Evolutionary conservation across 2,888 invertebrate genomes (phyloP).

Genomic region (Galeopsomyia nigrocyanea): DNA sequence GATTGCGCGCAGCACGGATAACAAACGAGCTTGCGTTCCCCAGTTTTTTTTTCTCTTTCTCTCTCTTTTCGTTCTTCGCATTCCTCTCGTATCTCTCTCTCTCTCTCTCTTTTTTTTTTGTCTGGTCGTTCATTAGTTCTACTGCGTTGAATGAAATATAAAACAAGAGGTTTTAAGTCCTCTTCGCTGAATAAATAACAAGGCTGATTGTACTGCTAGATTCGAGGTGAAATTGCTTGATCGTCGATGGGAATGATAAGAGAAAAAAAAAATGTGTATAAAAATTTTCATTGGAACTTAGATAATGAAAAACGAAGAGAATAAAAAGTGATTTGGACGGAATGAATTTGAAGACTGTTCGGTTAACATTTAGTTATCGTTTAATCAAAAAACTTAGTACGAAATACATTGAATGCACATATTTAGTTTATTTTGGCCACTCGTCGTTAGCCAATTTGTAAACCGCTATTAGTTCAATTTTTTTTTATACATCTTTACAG

Average conservation of each 20-base stretch:
- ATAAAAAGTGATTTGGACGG: conserved; percentile 52
- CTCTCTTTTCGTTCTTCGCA: not conserved
- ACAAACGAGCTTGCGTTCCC: conserved; percentile 35
- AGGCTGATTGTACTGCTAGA: too few species aligned
- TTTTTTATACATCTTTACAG: not conserved
- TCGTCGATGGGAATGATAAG: too few species aligned
- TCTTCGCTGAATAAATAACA: too few species aligned
- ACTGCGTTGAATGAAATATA: too few species aligned
- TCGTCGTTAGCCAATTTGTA: too few species aligned
- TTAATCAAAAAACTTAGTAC: conserved; percentile 69
- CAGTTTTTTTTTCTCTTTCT: not conserved
- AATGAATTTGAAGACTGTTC: conserved; percentile 61
- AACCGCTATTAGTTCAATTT: too few species aligned
- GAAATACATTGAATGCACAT: conserved; percentile 69
- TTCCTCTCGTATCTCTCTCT: conserved; percentile 18
- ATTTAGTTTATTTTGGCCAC: conserved; percentile 62
- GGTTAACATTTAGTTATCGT: conserved; percentile 68
- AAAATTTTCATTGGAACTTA: too few species aligned
- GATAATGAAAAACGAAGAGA: conserved; percentile 2
- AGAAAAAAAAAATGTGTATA: too few species aligned
- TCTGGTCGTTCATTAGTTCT: conserved; percentile 7
- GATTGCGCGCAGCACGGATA: not conserved
- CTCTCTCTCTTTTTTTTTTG: conserved; percentile 6
- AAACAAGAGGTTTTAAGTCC: too few species aligned
- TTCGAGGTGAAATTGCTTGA: too few species aligned